Percentiles rank a stretch among this genome's conserved stretches.
These are phyloP conservation scores for Thymelicus acteon DNA, from an alignment of 2,888 invertebrate species.

Conservation along the genomic window DNA sequence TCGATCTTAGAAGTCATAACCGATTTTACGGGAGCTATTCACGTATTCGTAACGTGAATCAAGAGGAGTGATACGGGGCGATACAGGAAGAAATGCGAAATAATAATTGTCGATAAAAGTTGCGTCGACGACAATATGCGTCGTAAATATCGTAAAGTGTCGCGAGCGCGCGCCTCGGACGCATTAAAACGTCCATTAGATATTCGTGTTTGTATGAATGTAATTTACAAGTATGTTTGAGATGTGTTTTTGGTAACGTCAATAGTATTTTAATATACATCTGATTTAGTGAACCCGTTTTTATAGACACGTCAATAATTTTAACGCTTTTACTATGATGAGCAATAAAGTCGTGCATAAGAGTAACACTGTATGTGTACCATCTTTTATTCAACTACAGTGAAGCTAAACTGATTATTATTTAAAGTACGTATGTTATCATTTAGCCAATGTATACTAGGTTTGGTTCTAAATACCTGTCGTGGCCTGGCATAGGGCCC, in stretches of 20 bases:
- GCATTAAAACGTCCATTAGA: slow-evolving; percentile 69
- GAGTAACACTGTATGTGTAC: too few species aligned
- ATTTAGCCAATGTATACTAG: too few species aligned
- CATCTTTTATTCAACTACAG: too few species aligned
- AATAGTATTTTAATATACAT: neutral
- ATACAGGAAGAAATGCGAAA: slow-evolving; percentile 71
- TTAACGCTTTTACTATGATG: too few species aligned
- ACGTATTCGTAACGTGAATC: slow-evolving; percentile 45
- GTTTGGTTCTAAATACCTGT: too few species aligned
- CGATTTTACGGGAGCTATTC: slow-evolving; percentile 32
- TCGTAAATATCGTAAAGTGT: slow-evolving; percentile 59
- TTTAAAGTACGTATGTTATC: too few species aligned
- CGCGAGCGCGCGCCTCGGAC: slow-evolving; percentile 60
- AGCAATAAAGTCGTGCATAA: too few species aligned
- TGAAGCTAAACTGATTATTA: too few species aligned
- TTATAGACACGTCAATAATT: neutral
- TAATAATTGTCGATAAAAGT: slow-evolving; percentile 70
- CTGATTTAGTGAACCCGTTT: neutral
- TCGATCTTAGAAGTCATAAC: slow-evolving; percentile 29
- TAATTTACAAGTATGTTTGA: slow-evolving; percentile 39
- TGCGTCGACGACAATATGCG: slow-evolving; percentile 48
- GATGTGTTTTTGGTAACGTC: neutral
- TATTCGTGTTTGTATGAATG: slow-evolving; percentile 63
- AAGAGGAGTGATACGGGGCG: slow-evolving; percentile 50
- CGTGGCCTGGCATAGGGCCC: too few species aligned